phyloP scores from a whole-genome alignment of 1,140 invertebrate species.

The Phymastichus coffea region DNA sequence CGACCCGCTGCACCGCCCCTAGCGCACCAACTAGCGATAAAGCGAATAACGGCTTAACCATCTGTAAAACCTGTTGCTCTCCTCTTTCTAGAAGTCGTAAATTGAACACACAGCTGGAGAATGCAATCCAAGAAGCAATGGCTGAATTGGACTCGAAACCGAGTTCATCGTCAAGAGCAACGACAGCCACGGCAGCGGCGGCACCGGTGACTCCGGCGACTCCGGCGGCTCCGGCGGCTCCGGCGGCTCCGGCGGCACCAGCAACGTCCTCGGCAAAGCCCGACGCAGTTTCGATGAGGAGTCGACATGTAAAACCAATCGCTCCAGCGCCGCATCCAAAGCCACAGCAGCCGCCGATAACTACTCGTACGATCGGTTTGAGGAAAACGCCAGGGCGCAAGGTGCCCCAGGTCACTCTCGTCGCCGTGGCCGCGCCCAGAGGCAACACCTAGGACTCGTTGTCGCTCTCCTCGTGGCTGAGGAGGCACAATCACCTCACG shows the following conservation, averaged over 20 bases:
- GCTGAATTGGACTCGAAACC: constrained; percentile 55
- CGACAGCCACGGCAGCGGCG: neutral
- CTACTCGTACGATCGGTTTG: constrained; percentile 12
- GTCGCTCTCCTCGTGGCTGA: no score
- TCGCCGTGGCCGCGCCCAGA: neutral
- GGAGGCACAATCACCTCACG: neutral
- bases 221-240: no score
- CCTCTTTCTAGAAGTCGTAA: constrained; percentile 82
- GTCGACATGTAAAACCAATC: neutral
- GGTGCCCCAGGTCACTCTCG: constrained; percentile 15
- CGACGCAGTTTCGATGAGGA: neutral
- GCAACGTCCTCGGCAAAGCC: neutral
- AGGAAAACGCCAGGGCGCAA: constrained; percentile 20
- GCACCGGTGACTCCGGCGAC: no score
- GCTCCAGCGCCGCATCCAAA: neutral
- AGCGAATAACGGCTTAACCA: no score
- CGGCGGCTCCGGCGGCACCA: no score
- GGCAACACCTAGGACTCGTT: constrained; percentile 2
- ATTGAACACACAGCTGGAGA: constrained; percentile 82
- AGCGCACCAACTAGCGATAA: no score
- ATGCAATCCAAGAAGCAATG: constrained; percentile 89
- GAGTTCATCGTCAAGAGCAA: constrained; percentile 13
- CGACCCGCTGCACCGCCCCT: no score
- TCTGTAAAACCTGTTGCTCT: no score
- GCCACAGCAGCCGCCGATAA: neutral